Conservation (phyloP, 2,888 invertebrate genomes). For the Leucozona laternaria region DNA sequence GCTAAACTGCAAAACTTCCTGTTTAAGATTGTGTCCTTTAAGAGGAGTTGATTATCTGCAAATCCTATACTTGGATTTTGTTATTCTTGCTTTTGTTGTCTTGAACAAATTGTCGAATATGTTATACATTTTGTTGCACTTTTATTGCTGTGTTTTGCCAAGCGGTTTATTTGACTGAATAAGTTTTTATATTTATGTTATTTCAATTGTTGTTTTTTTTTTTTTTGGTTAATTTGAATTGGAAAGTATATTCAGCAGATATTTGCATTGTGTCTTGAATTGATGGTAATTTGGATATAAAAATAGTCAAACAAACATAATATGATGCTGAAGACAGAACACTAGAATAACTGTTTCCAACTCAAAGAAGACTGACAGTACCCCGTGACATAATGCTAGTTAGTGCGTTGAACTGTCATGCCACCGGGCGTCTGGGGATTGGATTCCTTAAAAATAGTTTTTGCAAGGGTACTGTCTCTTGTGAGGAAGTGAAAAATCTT, state of each 20-base stretch:
- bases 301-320: no score
- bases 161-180: constrained; percentile 18
- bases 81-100: background rate
- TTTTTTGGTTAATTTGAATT: background rate
- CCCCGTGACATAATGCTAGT: no score
- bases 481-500: no score
- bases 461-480: no score
- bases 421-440: no score
- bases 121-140: constrained; percentile 40
- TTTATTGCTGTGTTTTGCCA: constrained; percentile 67
- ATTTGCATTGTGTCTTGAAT: background rate
- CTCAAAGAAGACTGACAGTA: no score
- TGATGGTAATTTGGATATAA: no score
- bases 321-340: no score
- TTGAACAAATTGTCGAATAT: constrained; percentile 49
- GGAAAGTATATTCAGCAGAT: background rate
- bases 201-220: background rate
- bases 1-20: background rate
- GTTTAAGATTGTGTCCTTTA: constrained; percentile 29
- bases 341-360: no score
- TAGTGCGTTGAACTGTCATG: no score
- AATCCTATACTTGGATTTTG: background rate
- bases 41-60: constrained; percentile 21
- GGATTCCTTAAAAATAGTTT: no score
- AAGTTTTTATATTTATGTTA: constrained; percentile 20